Evolutionary conservation across 2,888 invertebrate genomes (phyloP).

Genomic region (Matsumyia berberina): DNA sequence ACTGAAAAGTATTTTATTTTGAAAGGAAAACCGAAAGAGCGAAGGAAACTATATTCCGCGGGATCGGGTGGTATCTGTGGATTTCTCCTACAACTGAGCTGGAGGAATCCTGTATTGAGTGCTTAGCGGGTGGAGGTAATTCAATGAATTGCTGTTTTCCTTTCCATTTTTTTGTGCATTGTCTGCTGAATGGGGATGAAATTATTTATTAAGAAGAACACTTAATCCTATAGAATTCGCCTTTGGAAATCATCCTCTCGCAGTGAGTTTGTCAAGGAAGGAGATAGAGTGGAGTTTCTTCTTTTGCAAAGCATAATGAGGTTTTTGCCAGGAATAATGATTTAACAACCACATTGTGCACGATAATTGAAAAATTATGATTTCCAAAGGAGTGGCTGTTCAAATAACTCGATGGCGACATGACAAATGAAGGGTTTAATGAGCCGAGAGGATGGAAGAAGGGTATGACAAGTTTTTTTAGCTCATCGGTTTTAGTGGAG

Average conservation of each 20-base stretch:
- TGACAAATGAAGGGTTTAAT: conserved; percentile 24
- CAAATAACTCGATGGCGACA: background rate
- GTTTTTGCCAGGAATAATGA: conserved; percentile 42
- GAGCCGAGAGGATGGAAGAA: conserved; percentile 19
- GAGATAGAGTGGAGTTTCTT: conserved; percentile 20
- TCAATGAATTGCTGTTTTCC: conserved; percentile 58
- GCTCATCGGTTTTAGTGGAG: no score
- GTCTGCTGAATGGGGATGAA: conserved; percentile 64
- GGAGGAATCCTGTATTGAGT: conserved; percentile 42
- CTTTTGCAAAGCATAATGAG: conserved; percentile 32
- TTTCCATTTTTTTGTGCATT: conserved; percentile 12
- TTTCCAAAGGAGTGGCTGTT: background rate
- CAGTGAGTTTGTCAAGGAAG: conserved; percentile 14
- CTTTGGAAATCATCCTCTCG: conserved; percentile 41
- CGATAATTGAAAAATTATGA: conserved; percentile 65
- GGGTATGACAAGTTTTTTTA: no score
- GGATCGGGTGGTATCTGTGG: conserved; percentile 1
- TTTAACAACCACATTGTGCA: conserved; percentile 63
- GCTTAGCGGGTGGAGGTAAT: conserved; percentile 49
- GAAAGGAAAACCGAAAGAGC: conserved; percentile 15
- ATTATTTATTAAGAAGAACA: conserved; percentile 74
- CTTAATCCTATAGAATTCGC: conserved; percentile 63
- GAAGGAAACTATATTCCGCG: conserved; percentile 18
- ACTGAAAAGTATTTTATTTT: conserved; percentile 61
- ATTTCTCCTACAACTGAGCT: conserved; percentile 28